phyloP scores from a whole-genome alignment of 2,888 invertebrate genomes.

The Sialis fuliginosa region DNA sequence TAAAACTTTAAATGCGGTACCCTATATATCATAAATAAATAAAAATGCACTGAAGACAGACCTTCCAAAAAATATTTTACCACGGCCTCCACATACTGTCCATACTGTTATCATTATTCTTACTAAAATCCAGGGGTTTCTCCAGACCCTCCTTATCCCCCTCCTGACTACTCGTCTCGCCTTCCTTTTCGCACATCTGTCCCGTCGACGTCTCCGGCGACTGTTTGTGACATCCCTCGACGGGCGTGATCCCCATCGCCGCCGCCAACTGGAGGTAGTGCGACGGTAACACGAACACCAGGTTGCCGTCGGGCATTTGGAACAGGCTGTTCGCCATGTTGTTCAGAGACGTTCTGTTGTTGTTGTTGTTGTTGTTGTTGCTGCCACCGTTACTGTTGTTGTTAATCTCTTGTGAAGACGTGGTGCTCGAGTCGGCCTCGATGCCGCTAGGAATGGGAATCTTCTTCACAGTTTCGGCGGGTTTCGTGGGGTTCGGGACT shows the following conservation, averaged over 20 bases:
- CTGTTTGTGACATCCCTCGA: slow-evolving; percentile 3
- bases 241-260: slow-evolving; percentile 21
- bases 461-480: neutral
- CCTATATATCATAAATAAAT: too few species aligned
- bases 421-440: slow-evolving; percentile 24
- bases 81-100: slow-evolving; percentile 36
- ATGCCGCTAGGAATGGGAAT: slow-evolving; percentile 8
- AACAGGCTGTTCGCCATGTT: slow-evolving; percentile 31
- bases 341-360: slow-evolving; percentile 19
- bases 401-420: slow-evolving; percentile 27
- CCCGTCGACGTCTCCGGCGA: slow-evolving; percentile 8
- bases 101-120: slow-evolving; percentile 17
- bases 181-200: slow-evolving; percentile 6
- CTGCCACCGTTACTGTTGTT: slow-evolving; percentile 23
- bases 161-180: slow-evolving; percentile 9
- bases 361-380: slow-evolving; percentile 16
- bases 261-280: slow-evolving; percentile 40
- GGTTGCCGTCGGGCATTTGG: slow-evolving; percentile 38
- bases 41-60: too few species aligned
- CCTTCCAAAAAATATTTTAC: slow-evolving; percentile 15
- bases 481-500: neutral
- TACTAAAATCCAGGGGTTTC: slow-evolving; percentile 32
- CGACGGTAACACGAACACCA: slow-evolving; percentile 39
- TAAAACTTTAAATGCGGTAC: too few species aligned
- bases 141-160: slow-evolving; percentile 7